These are phyloP conservation scores for Cecropterus lyciades DNA, from an alignment of 1,140 invertebrate species.

Conservation along the genomic window DNA sequence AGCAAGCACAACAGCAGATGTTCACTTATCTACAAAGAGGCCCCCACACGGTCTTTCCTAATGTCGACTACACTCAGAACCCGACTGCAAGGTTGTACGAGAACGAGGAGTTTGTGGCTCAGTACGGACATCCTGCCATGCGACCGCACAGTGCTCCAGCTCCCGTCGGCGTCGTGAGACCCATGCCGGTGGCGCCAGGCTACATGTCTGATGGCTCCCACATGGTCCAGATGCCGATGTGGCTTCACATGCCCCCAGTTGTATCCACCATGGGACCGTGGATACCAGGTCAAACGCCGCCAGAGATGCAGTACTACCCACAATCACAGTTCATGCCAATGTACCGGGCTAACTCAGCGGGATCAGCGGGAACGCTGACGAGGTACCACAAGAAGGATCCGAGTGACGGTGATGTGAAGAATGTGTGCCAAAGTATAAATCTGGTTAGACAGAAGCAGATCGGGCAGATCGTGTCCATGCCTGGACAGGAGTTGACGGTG, in stretches of 20 bases:
- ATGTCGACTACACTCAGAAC: slow-evolving; percentile 62
- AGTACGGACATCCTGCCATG: slow-evolving; percentile 66
- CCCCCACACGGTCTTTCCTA: slow-evolving; percentile 71
- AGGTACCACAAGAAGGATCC: slow-evolving; percentile 74
- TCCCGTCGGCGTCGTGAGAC: slow-evolving; percentile 65
- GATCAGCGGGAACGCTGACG: slow-evolving; percentile 73
- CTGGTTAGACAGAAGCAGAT: slow-evolving; percentile 81
- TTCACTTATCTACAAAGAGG: slow-evolving; percentile 74
- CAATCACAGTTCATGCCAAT: slow-evolving; percentile 77
- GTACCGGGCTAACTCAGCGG: slow-evolving; percentile 72
- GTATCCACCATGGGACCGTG: slow-evolving; percentile 71
- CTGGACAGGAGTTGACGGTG: slow-evolving; percentile 76
- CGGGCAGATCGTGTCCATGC: slow-evolving; percentile 78
- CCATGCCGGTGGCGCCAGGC: slow-evolving; percentile 61
- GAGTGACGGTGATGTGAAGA: slow-evolving; percentile 68
- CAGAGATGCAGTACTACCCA: slow-evolving; percentile 77
- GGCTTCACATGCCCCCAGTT: slow-evolving; percentile 68
- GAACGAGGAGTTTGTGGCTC: slow-evolving; percentile 60
- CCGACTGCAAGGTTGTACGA: slow-evolving; percentile 63
- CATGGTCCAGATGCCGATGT: slow-evolving; percentile 76
- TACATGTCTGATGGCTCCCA: slow-evolving; percentile 66
- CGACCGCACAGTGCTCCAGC: slow-evolving; percentile 73
- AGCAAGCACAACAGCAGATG: slow-evolving; percentile 83
- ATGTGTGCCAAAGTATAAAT: slow-evolving; percentile 83
- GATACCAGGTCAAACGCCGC: slow-evolving; percentile 59